These are phyloP conservation scores for Eubasilissa splendida DNA, from an alignment of 2,888 invertebrate species.

Conservation along the genomic window DNA sequence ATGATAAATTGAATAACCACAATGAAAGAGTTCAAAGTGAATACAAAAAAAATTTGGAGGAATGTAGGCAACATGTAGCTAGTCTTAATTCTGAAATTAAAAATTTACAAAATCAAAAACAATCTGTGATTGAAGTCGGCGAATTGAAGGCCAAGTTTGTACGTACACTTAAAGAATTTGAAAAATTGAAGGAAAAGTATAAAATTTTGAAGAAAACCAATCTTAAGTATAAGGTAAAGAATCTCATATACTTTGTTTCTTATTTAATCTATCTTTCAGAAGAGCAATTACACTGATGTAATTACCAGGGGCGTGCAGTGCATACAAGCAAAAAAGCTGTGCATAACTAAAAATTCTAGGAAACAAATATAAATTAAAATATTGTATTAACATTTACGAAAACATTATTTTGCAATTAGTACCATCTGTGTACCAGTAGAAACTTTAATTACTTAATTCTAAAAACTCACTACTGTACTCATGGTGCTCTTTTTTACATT, in stretches of 20 bases:
- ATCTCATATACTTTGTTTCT: neutral
- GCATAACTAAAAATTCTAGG: too few species aligned
- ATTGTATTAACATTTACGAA: too few species aligned
- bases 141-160: conserved; percentile 68
- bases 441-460: too few species aligned
- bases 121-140: conserved; percentile 67
- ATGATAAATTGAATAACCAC: conserved; percentile 65
- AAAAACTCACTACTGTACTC: too few species aligned
- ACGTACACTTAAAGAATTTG: conserved; percentile 69
- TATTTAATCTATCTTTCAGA: too few species aligned
- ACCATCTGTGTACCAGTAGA: too few species aligned
- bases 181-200: conserved; percentile 74
- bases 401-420: too few species aligned
- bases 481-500: too few species aligned
- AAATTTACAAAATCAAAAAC: conserved; percentile 62
- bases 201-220: conserved; percentile 76
- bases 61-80: conserved; percentile 64
- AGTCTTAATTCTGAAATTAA: conserved; percentile 69
- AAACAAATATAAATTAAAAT: too few species aligned
- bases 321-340: too few species aligned
- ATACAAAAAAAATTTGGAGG: conserved; percentile 62
- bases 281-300: too few species aligned
- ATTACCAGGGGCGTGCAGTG: too few species aligned
- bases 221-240: conserved; percentile 74
- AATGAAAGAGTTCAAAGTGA: conserved; percentile 67